Percentiles rank a stretch among this genome's conserved stretches.
phyloP scores from a whole-genome alignment of 2,797 vertebrate species.

The Macropodus opercularis region DNA sequence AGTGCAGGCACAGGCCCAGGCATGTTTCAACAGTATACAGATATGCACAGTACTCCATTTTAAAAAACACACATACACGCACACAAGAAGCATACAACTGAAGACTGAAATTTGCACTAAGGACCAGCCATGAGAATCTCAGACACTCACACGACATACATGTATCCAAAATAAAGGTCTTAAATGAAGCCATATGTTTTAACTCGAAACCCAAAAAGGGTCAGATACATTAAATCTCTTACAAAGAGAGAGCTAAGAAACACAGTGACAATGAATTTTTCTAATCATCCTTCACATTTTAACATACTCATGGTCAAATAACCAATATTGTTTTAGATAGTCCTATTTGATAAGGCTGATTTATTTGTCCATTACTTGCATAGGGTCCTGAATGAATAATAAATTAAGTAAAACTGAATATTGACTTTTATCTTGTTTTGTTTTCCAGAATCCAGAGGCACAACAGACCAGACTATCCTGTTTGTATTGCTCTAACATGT shows the following conservation, averaged over 20 bases:
- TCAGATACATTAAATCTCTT: conserved; percentile 76
- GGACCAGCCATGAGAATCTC: conserved; percentile 33
- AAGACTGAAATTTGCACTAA: conserved; percentile 23
- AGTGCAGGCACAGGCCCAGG: conserved; percentile 43
- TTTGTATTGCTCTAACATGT: conserved; percentile 59
- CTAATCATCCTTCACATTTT: conserved; percentile 37
- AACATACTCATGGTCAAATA: conserved; percentile 26
- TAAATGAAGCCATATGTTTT: conserved; percentile 52
- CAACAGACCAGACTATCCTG: conserved; percentile 20
- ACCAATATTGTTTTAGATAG: conserved; percentile 27
- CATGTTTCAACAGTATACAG: conserved; percentile 39
- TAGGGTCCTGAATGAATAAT: conserved; percentile 64
- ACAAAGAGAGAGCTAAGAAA: conserved; percentile 75
- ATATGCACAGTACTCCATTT: conserved; percentile 47
- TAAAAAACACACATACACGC: conserved; percentile 17
- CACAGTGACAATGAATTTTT: conserved; percentile 43
- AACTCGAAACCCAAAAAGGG: conserved; percentile 67
- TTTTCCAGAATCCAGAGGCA: conserved; percentile 19
- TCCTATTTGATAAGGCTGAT: conserved; percentile 57
- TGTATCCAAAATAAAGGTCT: conserved; percentile 28
- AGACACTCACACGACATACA: conserved; percentile 39
- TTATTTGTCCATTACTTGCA: conserved; percentile 65
- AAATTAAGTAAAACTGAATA: conserved; percentile 3
- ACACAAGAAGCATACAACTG: conserved; percentile 19
- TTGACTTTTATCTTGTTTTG: conserved; percentile 12